Percentiles rank a stretch among this genome's conserved stretches.
These are phyloP conservation scores for Drosophila ohnishii DNA, from an alignment of 1,140 invertebrate genomes.

Conservation along the genomic window DNA sequence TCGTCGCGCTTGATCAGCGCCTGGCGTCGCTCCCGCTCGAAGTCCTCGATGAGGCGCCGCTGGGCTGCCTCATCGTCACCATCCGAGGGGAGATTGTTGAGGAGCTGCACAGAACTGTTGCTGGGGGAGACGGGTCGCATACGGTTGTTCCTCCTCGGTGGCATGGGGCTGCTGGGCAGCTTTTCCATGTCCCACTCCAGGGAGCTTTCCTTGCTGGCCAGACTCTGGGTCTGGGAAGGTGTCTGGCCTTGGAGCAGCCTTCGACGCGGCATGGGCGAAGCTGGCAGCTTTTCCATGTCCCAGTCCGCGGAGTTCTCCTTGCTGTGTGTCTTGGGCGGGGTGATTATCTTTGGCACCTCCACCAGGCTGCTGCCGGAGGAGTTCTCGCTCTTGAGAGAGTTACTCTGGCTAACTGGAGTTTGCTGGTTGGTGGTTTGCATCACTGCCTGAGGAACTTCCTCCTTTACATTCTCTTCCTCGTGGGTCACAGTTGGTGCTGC, in stretches of 20 bases:
- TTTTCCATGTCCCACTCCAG: constrained; percentile 82
- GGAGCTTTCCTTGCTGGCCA: constrained; percentile 65
- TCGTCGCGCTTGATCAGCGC: constrained; percentile 73
- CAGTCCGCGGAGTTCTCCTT: constrained; percentile 75
- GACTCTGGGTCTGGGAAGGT: background rate
- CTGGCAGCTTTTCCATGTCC: constrained; percentile 78
- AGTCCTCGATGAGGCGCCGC: constrained; percentile 66
- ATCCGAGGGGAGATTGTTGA: constrained; percentile 62
- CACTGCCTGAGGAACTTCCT: background rate
- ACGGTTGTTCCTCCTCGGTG: constrained; percentile 49
- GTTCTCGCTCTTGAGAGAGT: constrained; percentile 45
- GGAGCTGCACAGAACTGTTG: constrained; percentile 61
- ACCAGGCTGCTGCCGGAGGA: constrained; percentile 54
- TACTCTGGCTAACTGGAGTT: constrained; percentile 7
- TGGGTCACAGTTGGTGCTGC: background rate
- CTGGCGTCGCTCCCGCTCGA: constrained; percentile 70
- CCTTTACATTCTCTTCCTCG: background rate
- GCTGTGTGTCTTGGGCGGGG: constrained; percentile 51
- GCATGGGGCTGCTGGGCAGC: constrained; percentile 74
- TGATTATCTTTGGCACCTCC: constrained; percentile 39
- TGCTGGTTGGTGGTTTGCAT: background rate
- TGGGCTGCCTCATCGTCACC: constrained; percentile 47
- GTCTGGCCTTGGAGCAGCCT: constrained; percentile 3
- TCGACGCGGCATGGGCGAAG: constrained; percentile 67
- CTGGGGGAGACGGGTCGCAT: constrained; percentile 48